Evolutionary conservation across 2,888 invertebrate species (phyloP), one percentile per base, ranked within the genome.

Genomic region (Clepsis dumicolana): DNA sequence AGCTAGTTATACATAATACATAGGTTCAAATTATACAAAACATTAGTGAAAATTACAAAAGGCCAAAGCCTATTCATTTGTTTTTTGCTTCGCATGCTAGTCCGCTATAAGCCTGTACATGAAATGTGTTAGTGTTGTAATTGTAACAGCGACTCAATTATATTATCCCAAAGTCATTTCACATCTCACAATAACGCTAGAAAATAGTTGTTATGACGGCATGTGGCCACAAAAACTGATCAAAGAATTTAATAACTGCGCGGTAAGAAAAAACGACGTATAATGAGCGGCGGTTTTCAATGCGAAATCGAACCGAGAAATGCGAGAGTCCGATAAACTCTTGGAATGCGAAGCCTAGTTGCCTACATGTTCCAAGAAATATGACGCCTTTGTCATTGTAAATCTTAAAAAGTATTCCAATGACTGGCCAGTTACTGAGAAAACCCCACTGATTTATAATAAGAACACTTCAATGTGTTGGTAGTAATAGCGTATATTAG

Each of bases 301-400:
- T 64, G 53, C 59, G 52, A 59, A 64, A 64, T 53, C 68, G 64
- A 53, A 59, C 44, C 48, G 12, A 68, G 44, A 52, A 53, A 68
- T 68, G 68, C 59, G 64, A 68, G 68, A 68, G 63, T 53, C 44
- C 18, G 29, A 61, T 32, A 35, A 66, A 57, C 52, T 52, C 68
- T 24, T 12, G 44, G 63, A 68, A 68, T 64, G 29, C 44, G 18
- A 35, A 44, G 54, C 68, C 59, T 68, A 68, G 63, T 68, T 59
- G 25, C 68, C 68, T 57, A 68, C 64, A 52, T 68, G 48, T 61
- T 67, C 68, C 41, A 5, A 64, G 68, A 68, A 68, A 41, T 24
- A 59, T 68, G 18, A 52, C 44, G 18, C 54, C 48, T 59, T 64
- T 68, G 57, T 57, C 32, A 16, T 57, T 64, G 25, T 24, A 48